Percentiles rank a stretch among this genome's conserved stretches.
Evolutionary conservation across 2,797 vertebrate species (phyloP).

Genomic region (Lacerta agilis): DNA sequence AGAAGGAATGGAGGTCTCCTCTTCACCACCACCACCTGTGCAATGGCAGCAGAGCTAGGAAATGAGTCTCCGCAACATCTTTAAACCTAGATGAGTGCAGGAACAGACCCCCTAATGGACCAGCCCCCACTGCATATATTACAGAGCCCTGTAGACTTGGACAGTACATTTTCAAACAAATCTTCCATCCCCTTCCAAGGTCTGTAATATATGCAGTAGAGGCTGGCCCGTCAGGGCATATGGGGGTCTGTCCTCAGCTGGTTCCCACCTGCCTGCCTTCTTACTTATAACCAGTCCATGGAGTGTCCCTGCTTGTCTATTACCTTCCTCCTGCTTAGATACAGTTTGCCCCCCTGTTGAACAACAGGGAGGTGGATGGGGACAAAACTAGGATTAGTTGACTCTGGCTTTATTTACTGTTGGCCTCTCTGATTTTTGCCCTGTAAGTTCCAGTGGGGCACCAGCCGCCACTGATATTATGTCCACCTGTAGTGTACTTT

Average conservation of each 20-base stretch:
- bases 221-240: no score
- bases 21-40: background rate
- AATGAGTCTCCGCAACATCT: background rate
- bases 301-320: no score
- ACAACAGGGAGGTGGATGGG: no score
- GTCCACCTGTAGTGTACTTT: conserved; percentile 1
- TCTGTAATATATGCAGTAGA: background rate
- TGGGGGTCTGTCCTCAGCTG: no score
- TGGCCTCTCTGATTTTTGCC: background rate
- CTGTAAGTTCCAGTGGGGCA: background rate
- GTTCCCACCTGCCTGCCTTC: no score
- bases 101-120: background rate
- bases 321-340: no score
- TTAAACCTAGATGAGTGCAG: background rate
- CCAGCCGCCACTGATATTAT: no score
- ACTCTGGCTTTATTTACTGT: no score
- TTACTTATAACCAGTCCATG: no score
- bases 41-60: no score
- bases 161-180: background rate
- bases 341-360: no score
- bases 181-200: background rate
- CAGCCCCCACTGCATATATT: background rate
- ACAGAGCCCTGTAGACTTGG: background rate
- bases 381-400: no score
- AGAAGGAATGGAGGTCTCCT: background rate